A percentile compares a stretch with the other conserved stretches of the same genome.
phyloP scores from a whole-genome alignment of 2,113 vertebrate species.

The Cyprichromis sp. region DNA sequence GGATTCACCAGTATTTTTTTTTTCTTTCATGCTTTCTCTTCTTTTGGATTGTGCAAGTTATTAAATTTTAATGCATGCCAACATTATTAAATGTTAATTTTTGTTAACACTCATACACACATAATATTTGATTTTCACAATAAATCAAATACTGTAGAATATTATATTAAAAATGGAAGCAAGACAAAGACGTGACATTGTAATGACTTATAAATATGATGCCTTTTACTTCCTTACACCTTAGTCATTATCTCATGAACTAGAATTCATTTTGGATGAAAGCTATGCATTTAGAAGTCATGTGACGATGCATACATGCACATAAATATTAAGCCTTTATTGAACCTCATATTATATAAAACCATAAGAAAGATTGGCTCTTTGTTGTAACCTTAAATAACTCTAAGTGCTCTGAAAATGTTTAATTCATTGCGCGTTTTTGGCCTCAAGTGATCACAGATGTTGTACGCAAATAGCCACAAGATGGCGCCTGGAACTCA shows the following conservation, averaged over 20 bases:
- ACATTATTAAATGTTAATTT: not conserved
- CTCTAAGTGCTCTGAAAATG: not conserved
- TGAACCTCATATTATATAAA: not conserved
- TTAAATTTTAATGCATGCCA: not conserved
- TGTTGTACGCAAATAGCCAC: constrained; percentile 9
- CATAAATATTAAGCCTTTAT: not conserved
- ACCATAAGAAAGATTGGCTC: not conserved
- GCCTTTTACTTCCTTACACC: not conserved
- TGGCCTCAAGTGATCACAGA: not conserved
- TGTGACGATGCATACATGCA: not conserved
- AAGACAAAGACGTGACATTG: not conserved
- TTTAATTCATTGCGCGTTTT: not conserved
- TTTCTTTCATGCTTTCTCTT: not conserved
- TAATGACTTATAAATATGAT: not conserved
- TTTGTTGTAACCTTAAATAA: not conserved
- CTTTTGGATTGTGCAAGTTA: not conserved
- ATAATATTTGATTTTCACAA: not conserved
- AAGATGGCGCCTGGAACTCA: constrained; percentile 57
- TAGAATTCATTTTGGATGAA: not conserved
- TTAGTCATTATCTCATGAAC: not conserved
- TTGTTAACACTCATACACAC: not conserved
- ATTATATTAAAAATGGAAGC: not conserved
- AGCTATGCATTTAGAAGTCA: not conserved
- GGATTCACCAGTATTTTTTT: not conserved
- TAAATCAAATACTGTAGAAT: not conserved